Conservation (phyloP, 2,888 invertebrate genomes). For the Helleia helle region DNA sequence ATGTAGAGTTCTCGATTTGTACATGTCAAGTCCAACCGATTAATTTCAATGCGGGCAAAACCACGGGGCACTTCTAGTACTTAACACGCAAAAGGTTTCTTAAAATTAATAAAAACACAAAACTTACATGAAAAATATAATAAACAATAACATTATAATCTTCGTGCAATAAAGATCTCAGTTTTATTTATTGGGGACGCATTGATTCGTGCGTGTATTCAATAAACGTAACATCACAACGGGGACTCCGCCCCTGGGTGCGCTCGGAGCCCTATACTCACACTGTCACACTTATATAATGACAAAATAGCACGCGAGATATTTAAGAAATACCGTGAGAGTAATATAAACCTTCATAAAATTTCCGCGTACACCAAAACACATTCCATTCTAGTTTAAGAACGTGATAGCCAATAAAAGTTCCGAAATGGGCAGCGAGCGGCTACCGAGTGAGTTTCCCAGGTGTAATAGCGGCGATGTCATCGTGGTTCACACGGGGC, state of each 20-base stretch:
- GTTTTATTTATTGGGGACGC: slow-evolving; percentile 11
- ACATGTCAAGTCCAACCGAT: no score
- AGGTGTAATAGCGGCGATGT: slow-evolving; percentile 42
- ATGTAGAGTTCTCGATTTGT: no score
- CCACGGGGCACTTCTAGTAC: no score
- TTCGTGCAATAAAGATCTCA: slow-evolving; percentile 9
- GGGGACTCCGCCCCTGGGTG: slow-evolving; percentile 51
- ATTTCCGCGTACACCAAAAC: slow-evolving; percentile 54
- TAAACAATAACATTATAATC: slow-evolving; percentile 3
- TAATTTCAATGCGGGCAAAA: no score
- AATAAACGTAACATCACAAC: slow-evolving; percentile 43
- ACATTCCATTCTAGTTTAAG: slow-evolving; percentile 63
- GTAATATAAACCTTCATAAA: slow-evolving; percentile 30
- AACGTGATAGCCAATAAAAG: slow-evolving; percentile 63
- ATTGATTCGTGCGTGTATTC: slow-evolving; percentile 53
- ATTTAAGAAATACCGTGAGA: slow-evolving; percentile 45
- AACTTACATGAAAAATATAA: neutral
- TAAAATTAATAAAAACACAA: neutral
- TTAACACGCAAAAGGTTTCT: no score
- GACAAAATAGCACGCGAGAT: slow-evolving; percentile 51
- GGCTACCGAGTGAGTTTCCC: slow-evolving; percentile 60
- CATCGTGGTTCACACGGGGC: slow-evolving; percentile 37
- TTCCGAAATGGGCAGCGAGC: slow-evolving; percentile 50
- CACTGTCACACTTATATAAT: slow-evolving; percentile 40
- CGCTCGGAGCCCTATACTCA: slow-evolving; percentile 38